A percentile compares a stretch with the other conserved stretches of the same genome.
Evolutionary conservation across 37 sponge, comb jelly and placozoan species (phyloP).

Genomic region (Axinella damicornis): DNA sequence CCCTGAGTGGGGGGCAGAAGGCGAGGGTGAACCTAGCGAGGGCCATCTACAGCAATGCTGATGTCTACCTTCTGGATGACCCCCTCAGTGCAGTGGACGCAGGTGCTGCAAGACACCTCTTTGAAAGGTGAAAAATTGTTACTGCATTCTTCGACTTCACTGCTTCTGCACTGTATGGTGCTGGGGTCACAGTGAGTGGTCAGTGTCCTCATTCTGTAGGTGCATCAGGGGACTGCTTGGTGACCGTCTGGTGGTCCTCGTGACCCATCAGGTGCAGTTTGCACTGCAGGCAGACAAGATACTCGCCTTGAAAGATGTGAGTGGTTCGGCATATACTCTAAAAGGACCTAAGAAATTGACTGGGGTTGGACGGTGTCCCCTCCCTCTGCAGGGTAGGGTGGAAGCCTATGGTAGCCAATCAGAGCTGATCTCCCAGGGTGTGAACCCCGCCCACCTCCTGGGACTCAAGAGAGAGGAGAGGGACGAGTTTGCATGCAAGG

Average conservation of each 20-base stretch:
- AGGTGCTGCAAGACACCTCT: constrained; percentile 73
- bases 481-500: neutral
- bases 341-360: neutral
- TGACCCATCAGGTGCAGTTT: constrained; percentile 91
- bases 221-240: constrained; percentile 67
- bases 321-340: neutral
- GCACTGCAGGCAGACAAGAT: constrained; percentile 73
- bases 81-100: constrained; percentile 92
- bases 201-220: neutral
- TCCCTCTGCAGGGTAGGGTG: constrained; percentile 18
- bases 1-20: constrained; percentile 97
- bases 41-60: constrained; percentile 79
- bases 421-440: constrained; percentile 14
- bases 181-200: neutral
- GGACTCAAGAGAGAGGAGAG: constrained; percentile 10
- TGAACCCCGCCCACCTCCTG: constrained; percentile 20
- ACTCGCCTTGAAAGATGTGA: constrained; percentile 81
- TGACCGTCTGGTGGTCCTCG: constrained; percentile 59
- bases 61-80: constrained; percentile 86
- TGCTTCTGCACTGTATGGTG: no score
- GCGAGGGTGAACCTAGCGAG: constrained; percentile 92
- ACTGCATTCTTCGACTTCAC: neutral
- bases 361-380: neutral
- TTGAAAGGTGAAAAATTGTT: constrained; percentile 54
- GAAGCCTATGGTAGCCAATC: constrained; percentile 22